Percentiles rank a stretch among this genome's conserved stretches.
Evolutionary conservation across 2,797 vertebrate species (phyloP).

Genomic region (Erithacus rubecula): DNA sequence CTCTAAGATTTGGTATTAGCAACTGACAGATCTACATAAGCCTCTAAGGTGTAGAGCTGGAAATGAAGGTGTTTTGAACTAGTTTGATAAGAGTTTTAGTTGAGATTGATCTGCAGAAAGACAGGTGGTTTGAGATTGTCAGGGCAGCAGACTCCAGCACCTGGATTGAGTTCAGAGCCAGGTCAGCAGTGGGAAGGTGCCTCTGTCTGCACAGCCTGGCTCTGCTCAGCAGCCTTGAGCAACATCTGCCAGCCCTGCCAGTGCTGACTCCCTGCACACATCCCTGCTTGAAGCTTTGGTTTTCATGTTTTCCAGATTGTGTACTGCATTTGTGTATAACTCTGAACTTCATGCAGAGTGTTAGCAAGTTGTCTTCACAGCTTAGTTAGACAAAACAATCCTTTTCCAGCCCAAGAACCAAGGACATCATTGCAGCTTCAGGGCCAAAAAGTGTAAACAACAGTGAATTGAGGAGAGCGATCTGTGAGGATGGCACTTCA

Average conservation of each 20-base stretch:
- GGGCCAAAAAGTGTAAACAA: no score
- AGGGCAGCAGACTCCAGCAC: neutral
- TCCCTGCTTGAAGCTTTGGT: no score
- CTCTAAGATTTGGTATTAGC: neutral
- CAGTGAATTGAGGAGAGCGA: no score
- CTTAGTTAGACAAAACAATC: no score
- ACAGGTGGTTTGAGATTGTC: neutral
- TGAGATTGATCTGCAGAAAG: neutral
- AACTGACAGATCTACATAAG: neutral
- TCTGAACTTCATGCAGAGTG: no score
- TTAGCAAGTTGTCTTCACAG: no score
- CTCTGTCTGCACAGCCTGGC: fast-evolving
- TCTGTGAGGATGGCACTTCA: no score
- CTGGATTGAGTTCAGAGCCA: fast-evolving
- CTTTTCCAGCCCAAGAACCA: no score
- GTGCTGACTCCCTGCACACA: fast-evolving
- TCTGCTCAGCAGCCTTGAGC: neutral
- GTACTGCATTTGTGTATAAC: no score
- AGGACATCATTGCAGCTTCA: no score
- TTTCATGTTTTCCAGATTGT: no score
- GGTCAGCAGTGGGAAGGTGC: fast-evolving
- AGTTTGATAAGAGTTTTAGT: neutral
- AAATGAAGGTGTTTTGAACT: neutral
- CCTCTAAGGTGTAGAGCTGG: neutral
- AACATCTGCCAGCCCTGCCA: neutral